Percentiles rank a stretch among this genome's conserved stretches.
Evolutionary conservation across 2,797 vertebrate species (phyloP).

Genomic region (Odontamblyopus lacepedii): DNA sequence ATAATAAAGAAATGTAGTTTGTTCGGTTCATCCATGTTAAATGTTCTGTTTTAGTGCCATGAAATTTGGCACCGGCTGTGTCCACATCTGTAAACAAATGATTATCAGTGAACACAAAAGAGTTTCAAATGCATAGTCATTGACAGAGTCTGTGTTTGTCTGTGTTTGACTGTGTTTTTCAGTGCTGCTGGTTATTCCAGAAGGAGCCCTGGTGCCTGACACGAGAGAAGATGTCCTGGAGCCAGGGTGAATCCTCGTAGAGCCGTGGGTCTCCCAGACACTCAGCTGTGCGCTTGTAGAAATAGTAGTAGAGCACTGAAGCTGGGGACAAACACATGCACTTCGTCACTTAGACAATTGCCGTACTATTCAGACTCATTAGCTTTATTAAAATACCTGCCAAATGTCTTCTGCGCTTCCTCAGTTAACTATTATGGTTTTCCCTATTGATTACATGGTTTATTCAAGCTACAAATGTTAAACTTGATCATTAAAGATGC

Average conservation of each 20-base stretch:
- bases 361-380: not conserved
- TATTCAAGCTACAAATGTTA: too few species aligned
- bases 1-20: not conserved
- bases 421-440: not conserved
- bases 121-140: not conserved
- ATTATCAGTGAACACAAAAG: not conserved
- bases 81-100: not conserved
- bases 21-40: not conserved
- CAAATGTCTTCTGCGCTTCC: not conserved
- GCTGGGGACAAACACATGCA: constrained; percentile 61
- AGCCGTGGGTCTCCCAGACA: constrained; percentile 90
- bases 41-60: not conserved
- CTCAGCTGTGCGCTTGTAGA: constrained; percentile 90
- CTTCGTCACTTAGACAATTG: not conserved
- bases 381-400: not conserved
- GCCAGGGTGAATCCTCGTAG: constrained; percentile 90
- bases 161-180: not conserved
- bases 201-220: constrained; percentile 55
- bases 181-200: constrained; percentile 57
- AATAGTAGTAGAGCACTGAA: constrained; percentile 90
- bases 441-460: not conserved
- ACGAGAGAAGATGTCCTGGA: constrained; percentile 84
- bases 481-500: too few species aligned
- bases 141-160: not conserved
- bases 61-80: not conserved